Conservation (phyloP, 2,888 invertebrate species). For the Lasioglossum figueresi region DNA sequence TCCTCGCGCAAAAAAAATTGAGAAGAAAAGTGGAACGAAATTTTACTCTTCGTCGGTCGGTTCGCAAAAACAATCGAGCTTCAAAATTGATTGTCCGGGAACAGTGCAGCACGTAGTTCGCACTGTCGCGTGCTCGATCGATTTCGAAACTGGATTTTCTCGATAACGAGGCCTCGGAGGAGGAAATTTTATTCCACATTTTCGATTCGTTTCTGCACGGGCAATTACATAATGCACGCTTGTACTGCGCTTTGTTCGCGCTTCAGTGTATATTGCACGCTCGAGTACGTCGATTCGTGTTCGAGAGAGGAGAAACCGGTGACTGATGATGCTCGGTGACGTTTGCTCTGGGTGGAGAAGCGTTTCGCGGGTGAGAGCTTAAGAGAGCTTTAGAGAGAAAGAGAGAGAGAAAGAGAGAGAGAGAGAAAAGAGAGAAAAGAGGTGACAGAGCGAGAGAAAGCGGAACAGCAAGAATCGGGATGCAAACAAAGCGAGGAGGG, state of each 20-base stretch:
- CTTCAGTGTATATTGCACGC: not conserved
- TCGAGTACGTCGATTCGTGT: conserved; percentile 40
- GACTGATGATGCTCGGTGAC: conserved; percentile 35
- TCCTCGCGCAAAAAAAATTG: not conserved
- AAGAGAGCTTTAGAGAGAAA: conserved; percentile 3
- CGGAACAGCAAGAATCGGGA: not conserved
- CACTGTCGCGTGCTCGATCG: not conserved
- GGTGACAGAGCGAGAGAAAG: conserved; percentile 18
- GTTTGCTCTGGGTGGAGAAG: conserved; percentile 35
- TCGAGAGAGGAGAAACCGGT: conserved; percentile 22
- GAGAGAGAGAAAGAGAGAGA: not conserved
- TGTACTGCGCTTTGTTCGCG: not conserved
- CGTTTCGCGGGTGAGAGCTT: conserved; percentile 19
- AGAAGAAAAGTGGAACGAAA: not conserved
- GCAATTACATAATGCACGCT: not conserved
- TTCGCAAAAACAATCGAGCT: not conserved
- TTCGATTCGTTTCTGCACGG: not conserved
- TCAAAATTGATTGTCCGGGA: not conserved
- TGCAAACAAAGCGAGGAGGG: not conserved
- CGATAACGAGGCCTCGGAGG: not conserved
- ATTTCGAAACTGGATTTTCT: conserved; percentile 1
- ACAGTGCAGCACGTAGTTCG: too few species aligned
- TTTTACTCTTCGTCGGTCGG: not conserved
- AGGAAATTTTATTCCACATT: not conserved
- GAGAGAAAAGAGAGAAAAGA: not conserved